Base-by-base conservation (phyloP, 2,797 vertebrate genomes). In the Lutjanus campechanus region DNA sequence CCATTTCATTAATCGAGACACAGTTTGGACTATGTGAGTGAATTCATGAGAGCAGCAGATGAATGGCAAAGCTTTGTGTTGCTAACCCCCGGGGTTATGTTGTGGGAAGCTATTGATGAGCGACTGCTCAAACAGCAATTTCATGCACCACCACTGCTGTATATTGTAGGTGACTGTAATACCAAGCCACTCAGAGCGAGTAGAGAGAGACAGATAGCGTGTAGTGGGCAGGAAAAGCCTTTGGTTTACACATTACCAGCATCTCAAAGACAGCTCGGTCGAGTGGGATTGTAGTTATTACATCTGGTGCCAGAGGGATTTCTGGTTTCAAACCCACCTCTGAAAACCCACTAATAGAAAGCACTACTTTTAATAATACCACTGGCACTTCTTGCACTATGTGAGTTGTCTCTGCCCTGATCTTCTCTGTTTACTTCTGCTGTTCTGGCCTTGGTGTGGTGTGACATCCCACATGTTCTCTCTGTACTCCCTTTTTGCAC, bases 401-500 rank as follows among this genome's bases (percentile, higher is more conserved):
- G 83, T 86, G 84, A 85, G 54, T 60, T 60, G 73, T 89, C 83
- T 86, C 78, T 84, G 88, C 86, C 81, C 76, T 44, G 71, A 73
- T 70, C 83, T 73, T 83, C 85, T 88, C 84, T 83, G 85, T 86
- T 91, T 85, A 84, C 87, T 77, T 86, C 85, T 81, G 83, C 87
- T 89, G 83, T 91, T 54, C 69, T 81, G 81, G 82, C 78, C 84
- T 88, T 73, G 82, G 72, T 86, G 90, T 90, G 86, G 84, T 87
- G 91, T 92, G 81, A 87, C 73, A 73, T 85, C 82, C 83, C 85
- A 91, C 84, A 67, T 87, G 77, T 81, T 90, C 82, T 89, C 83
- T 89, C 86, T 86, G 83, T 91, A 80, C 81, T 91, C 84, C 78
- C 79, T 89, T 92, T 93, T 94, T 94, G 91, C 94, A 95, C 93